These are phyloP conservation scores for Oncorhynchus keta DNA, from an alignment of 2,113 vertebrate species.

Conservation along the genomic window DNA sequence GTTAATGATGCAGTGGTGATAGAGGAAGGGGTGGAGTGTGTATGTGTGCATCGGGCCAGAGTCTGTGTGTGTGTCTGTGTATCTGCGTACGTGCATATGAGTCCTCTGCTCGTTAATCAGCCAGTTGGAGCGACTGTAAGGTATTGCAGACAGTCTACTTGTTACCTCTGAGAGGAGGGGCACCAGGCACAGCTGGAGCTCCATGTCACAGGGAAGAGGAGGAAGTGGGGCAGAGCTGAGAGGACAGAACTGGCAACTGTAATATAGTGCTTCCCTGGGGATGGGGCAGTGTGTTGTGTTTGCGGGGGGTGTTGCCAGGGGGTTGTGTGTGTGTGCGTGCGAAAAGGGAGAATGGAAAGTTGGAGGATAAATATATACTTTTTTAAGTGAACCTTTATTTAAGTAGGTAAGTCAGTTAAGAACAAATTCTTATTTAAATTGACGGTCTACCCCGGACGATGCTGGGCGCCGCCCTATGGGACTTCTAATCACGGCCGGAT, in stretches of 20 bases:
- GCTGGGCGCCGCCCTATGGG: no score
- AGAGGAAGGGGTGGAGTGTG: background rate
- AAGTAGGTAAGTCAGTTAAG: no score
- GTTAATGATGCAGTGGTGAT: no score
- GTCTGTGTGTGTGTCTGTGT: background rate
- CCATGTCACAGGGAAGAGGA: background rate
- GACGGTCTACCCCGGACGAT: no score
- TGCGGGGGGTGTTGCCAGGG: background rate
- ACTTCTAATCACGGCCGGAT: no score
- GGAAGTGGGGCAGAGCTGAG: conserved; percentile 1
- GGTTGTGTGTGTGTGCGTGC: background rate
- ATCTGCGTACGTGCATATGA: background rate
- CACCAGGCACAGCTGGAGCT: background rate
- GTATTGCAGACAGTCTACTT: background rate
- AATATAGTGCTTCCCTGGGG: background rate
- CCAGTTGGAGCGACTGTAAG: background rate
- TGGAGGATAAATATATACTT: no score
- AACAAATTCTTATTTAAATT: no score
- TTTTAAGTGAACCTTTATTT: no score
- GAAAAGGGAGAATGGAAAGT: no score
- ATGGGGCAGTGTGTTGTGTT: background rate
- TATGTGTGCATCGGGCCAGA: no score
- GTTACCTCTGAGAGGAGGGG: background rate
- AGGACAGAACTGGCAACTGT: background rate
- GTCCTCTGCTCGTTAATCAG: background rate